Evolutionary conservation across 2,888 invertebrate species (phyloP), one percentile per base, ranked within the genome.

Genomic region (Eupithecia exiguata): DNA sequence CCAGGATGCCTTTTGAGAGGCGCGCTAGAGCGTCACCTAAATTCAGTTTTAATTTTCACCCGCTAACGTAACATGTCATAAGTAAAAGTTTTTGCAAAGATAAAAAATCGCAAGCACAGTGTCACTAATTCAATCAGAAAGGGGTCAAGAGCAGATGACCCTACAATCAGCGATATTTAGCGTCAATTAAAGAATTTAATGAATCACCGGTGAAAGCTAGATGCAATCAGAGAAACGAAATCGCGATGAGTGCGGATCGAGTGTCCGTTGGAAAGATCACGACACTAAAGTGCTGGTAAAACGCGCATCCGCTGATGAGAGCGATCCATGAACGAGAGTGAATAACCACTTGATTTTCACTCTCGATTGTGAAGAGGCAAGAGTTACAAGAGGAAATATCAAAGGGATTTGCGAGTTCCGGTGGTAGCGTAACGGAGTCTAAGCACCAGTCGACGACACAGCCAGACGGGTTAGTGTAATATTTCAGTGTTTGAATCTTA

Each of bases 141-240:
- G 84, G 86, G 90, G 91, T 92, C 88, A 91, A 90, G 88, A 87
- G 80, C 86, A 84, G 84, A 84, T 86, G 88, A 91, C 88, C 91
- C 81, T 80, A 79, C 82, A 85, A 84, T 86, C 84, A 85, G 85
- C 80, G 86, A 89, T 86, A 88, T 90, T 90, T 89, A 89, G 87
- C 87, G 87, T 91, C 91, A 91, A 91, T 93, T 92, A 91, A 86
- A 88, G 83, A 89, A 89, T 87, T 87, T 89, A 92, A 91, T 91
- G 90, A 92, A 89, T 91, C 88, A 84, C 84, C 79, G 89, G 92
- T 89, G 93, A 93, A 93, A 93, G 93, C 86, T 85, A 87, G 88
- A 88, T 87, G 82, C 85, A 90, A 92, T 90, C 90, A 78, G 84
- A 78, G 87, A 88, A 82, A 82, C 81, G 86, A 86, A 86, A 87